A percentile compares a stretch with the other conserved stretches of the same genome.
Evolutionary conservation across 2,113 vertebrate genomes (phyloP).

Genomic region (Lanius collurio): DNA sequence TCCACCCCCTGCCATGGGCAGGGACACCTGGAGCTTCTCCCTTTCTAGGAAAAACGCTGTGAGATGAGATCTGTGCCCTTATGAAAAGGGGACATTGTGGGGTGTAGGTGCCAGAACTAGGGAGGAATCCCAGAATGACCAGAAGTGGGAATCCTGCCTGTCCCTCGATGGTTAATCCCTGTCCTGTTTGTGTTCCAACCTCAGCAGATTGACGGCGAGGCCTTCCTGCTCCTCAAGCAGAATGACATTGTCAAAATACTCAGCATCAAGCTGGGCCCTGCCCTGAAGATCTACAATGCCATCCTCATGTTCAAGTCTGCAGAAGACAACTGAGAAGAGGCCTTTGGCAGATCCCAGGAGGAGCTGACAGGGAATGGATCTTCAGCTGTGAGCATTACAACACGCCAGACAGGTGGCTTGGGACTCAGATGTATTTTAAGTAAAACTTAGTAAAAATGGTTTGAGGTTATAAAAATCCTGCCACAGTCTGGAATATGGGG

Average conservation of each 20-base stretch:
- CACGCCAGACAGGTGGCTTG: neutral
- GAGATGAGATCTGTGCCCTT: neutral
- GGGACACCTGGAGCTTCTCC: neutral
- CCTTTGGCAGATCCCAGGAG: neutral
- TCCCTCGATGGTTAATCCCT: neutral
- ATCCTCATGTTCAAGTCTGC: slow-evolving; percentile 90
- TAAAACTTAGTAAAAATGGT: neutral
- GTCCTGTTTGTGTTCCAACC: neutral
- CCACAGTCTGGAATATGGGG: slow-evolving; percentile 35
- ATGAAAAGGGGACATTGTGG: neutral
- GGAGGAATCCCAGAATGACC: neutral
- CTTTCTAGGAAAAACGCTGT: neutral
- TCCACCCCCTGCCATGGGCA: neutral
- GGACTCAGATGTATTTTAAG: neutral
- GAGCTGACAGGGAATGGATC: neutral
- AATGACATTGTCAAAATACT: slow-evolving; percentile 90
- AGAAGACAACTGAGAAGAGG: slow-evolving; percentile 74
- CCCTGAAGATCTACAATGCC: slow-evolving; percentile 91
- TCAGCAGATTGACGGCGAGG: slow-evolving; percentile 91
- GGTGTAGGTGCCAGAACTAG: neutral
- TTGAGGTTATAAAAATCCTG: slow-evolving; percentile 44
- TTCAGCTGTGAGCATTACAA: neutral
- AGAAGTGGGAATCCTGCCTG: neutral
- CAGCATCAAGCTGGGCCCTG: slow-evolving; percentile 89
- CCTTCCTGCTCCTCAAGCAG: slow-evolving; percentile 93